Conservation (phyloP, 2,113 vertebrate genomes). For the Aegotheles bennettii region DNA sequence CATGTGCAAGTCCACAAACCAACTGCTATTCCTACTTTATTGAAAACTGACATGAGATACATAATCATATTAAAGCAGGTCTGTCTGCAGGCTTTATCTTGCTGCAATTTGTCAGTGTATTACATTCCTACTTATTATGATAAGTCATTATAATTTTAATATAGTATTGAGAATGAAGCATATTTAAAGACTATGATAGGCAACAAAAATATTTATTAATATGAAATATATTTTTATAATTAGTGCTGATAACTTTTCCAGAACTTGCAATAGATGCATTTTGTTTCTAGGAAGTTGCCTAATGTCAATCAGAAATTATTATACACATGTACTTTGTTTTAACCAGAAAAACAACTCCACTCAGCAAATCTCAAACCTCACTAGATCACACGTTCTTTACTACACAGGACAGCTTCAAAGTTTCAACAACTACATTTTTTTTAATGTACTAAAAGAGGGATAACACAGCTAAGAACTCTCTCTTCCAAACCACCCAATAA, state of each 20-base stretch:
- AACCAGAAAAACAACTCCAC: neutral
- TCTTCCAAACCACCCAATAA: neutral
- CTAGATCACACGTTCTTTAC: neutral
- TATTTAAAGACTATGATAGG: neutral
- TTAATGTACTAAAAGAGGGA: neutral
- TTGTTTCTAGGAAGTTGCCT: neutral
- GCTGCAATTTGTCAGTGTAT: neutral
- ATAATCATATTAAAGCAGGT: neutral
- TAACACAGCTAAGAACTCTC: neutral
- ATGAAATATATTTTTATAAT: neutral
- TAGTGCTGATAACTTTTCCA: neutral
- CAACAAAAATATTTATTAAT: neutral
- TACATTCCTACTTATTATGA: neutral
- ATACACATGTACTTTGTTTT: neutral
- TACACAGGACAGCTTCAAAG: neutral
- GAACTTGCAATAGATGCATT: neutral
- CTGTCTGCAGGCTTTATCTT: neutral
- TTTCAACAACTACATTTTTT: neutral
- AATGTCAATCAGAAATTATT: neutral
- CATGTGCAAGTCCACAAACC: neutral
- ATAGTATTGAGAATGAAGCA: neutral
- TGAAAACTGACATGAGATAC: neutral
- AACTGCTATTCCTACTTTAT: neutral
- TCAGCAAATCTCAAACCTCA: neutral
- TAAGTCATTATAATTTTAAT: neutral